Conservation (phyloP, 2,113 vertebrate genomes). For the Oreochromis spilurus region DNA sequence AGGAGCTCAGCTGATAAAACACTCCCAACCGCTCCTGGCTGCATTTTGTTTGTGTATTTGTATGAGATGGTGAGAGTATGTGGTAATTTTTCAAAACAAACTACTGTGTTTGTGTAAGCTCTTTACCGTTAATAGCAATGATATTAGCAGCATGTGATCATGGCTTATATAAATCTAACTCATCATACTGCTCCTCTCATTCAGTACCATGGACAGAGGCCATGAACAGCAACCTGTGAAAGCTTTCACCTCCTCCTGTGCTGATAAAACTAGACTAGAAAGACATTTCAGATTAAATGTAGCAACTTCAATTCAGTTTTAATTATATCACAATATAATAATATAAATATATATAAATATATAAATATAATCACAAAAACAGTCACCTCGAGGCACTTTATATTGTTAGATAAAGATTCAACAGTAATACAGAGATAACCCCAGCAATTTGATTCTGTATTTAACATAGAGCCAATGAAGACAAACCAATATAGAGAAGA, state of each 20-base stretch:
- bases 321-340: neutral
- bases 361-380: neutral
- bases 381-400: neutral
- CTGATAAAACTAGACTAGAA: neutral
- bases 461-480: neutral
- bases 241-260: neutral
- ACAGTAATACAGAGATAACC: neutral
- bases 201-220: constrained; percentile 68
- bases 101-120: neutral
- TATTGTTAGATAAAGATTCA: neutral
- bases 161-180: neutral
- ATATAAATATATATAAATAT: neutral
- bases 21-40: neutral
- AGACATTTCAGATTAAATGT: neutral
- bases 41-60: neutral
- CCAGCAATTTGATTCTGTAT: neutral
- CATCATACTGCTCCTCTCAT: neutral
- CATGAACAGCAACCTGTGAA: neutral
- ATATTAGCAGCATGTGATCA: neutral
- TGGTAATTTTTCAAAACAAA: neutral
- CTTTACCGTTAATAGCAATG: neutral
- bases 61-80: neutral
- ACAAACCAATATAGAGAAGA: neutral
- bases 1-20: neutral
- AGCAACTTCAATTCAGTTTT: neutral